A percentile compares a stretch with the other conserved stretches of the same genome.
phyloP scores from a whole-genome alignment of 2,888 invertebrate species.

The Leptothorax acervorum region DNA sequence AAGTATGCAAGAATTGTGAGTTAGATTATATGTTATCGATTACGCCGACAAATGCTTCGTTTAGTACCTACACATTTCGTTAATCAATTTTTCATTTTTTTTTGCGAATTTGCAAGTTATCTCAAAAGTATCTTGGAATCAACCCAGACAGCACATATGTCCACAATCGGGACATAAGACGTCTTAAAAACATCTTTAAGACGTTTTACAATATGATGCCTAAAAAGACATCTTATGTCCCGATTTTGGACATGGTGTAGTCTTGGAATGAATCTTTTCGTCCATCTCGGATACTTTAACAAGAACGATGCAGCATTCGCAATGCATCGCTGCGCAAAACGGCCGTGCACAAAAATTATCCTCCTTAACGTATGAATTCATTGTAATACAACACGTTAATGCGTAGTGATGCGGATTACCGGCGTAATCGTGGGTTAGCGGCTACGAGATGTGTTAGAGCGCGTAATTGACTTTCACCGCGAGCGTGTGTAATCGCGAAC shows the following conservation, averaged over 20 bases:
- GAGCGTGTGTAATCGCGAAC: constrained; percentile 22
- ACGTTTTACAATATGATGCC: no score
- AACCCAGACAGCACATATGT: no score
- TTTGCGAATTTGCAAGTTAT: neutral
- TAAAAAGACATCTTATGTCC: no score
- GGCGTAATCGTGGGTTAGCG: neutral
- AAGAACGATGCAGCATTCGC: neutral
- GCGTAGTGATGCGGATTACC: constrained; percentile 35
- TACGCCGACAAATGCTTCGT: neutral
- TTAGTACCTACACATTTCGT: neutral
- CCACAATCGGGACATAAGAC: no score
- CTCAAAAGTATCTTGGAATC: neutral
- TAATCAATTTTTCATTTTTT: neutral
- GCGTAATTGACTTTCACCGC: constrained; percentile 47
- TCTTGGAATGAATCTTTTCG: neutral
- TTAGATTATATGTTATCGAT: neutral
- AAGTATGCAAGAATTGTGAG: neutral
- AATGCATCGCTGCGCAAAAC: neutral
- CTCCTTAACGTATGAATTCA: constrained; percentile 2
- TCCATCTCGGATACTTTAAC: neutral
- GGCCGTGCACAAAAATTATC: neutral
- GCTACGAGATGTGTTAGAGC: neutral
- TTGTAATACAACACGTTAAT: constrained; percentile 14
- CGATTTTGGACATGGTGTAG: no score
- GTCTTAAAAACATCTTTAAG: no score